A percentile compares a stretch with the other conserved stretches of the same genome.
Evolutionary conservation across 2,888 invertebrate genomes (phyloP).

Genomic region (Fissipunctia ypsillon): DNA sequence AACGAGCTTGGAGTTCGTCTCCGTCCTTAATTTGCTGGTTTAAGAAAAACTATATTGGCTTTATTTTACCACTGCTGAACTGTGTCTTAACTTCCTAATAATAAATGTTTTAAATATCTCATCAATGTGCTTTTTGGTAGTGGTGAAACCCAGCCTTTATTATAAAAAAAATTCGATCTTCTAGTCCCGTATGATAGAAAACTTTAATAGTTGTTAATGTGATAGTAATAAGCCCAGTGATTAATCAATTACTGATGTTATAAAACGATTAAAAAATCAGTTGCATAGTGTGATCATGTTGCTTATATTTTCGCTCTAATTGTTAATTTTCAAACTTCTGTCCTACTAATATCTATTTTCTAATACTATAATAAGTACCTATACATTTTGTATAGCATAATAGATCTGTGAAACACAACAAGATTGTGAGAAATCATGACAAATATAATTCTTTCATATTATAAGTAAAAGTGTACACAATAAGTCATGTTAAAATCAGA

Average conservation of each 20-base stretch:
- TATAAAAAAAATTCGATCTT: slow-evolving; percentile 70
- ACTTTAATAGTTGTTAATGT: slow-evolving; percentile 66
- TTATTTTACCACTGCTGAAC: slow-evolving; percentile 44
- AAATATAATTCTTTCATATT: slow-evolving; percentile 67
- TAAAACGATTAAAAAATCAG: slow-evolving; percentile 43
- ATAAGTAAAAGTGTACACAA: slow-evolving; percentile 49
- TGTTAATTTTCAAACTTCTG: slow-evolving; percentile 53
- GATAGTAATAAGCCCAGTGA: slow-evolving; percentile 69
- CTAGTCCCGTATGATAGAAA: slow-evolving; percentile 82
- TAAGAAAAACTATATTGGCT: slow-evolving; percentile 49
- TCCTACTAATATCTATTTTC: slow-evolving; percentile 56
- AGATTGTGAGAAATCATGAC: slow-evolving; percentile 80
- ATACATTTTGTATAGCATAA: slow-evolving; percentile 67
- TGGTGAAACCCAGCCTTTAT: slow-evolving; percentile 42
- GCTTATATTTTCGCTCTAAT: slow-evolving; percentile 44
- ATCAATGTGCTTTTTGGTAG: slow-evolving; percentile 36
- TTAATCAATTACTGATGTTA: slow-evolving; percentile 53
- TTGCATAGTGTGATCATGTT: slow-evolving; percentile 53
- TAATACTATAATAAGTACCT: slow-evolving; percentile 54
- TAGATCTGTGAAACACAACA: slow-evolving; percentile 80
- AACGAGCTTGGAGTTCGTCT: slow-evolving; percentile 80
- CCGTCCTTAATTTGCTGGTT: slow-evolving; percentile 80
- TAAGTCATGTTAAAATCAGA: slow-evolving; percentile 67
- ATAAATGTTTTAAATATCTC: slow-evolving; percentile 16
- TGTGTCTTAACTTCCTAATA: slow-evolving; percentile 3